These are phyloP conservation scores for silkworm (Bombyx mori) DNA, from an alignment of 1,140 invertebrate genomes.

Conservation along the genomic window ASM3026992v2 NC_085113.1:941501-942000, in stretches of 20 bases:
- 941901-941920: slow-evolving; percentile 55
- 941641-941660: slow-evolving; percentile 87
- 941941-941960: slow-evolving; percentile 45
- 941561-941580: slow-evolving; percentile 29
- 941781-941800: slow-evolving; percentile 23
- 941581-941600: slow-evolving; percentile 21
- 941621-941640: slow-evolving; percentile 85
- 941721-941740: slow-evolving; percentile 29
- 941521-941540: slow-evolving; percentile 23
- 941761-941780: slow-evolving; percentile 38
- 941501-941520: slow-evolving; percentile 19
- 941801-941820: slow-evolving; percentile 39
- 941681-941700: slow-evolving; percentile 48
- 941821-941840: slow-evolving; percentile 30
- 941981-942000: slow-evolving; percentile 31
- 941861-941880: slow-evolving; percentile 44
- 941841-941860: slow-evolving; percentile 35
- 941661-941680: slow-evolving; percentile 81
- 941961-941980: slow-evolving; percentile 31
- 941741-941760: slow-evolving; percentile 28
- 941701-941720: slow-evolving; percentile 63
- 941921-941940: slow-evolving; percentile 18
- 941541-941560: neutral
- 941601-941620: slow-evolving; percentile 34
- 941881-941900: slow-evolving; percentile 45